Percentiles rank a stretch among this genome's conserved stretches.
Evolutionary conservation across 2,888 invertebrate genomes (phyloP).

Genomic region (Drosophila formosana): DNA sequence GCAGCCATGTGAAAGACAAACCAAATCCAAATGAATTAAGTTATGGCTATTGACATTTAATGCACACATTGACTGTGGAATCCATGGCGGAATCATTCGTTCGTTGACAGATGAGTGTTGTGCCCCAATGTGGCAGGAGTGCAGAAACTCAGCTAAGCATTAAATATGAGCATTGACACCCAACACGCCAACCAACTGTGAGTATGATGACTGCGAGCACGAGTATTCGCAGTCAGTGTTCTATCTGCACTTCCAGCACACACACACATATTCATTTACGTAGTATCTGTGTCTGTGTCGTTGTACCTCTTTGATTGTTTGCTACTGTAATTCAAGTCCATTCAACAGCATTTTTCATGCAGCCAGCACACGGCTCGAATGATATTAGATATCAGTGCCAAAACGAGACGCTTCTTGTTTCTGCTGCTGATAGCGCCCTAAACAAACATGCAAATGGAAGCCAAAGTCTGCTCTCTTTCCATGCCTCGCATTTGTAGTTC

Average conservation of each 20-base stretch:
- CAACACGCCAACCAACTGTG: slow-evolving; percentile 14
- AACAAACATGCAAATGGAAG: slow-evolving; percentile 15
- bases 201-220: not conserved
- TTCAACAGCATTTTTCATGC: slow-evolving; percentile 15
- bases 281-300: not conserved
- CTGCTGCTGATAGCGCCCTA: slow-evolving; percentile 6
- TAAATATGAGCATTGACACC: slow-evolving; percentile 65
- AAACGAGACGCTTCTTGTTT: slow-evolving; percentile 11
- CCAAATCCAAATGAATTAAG: slow-evolving; percentile 77
- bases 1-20: slow-evolving; percentile 74
- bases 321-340: slow-evolving; percentile 34
- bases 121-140: slow-evolving; percentile 19
- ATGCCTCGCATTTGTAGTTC: not conserved
- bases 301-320: slow-evolving; percentile 10
- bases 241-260: not conserved
- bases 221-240: not conserved
- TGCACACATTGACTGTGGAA: slow-evolving; percentile 55
- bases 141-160: slow-evolving; percentile 44
- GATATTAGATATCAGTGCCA: not conserved
- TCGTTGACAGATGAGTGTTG: slow-evolving; percentile 56
- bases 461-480: slow-evolving; percentile 7
- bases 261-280: slow-evolving; percentile 1
- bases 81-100: slow-evolving; percentile 24
- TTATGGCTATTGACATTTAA: slow-evolving; percentile 81
- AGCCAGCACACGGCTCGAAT: slow-evolving; percentile 6